These are phyloP conservation scores for Nettapus auritus DNA, from an alignment of 2,113 vertebrate genomes.

Conservation along the genomic window DNA sequence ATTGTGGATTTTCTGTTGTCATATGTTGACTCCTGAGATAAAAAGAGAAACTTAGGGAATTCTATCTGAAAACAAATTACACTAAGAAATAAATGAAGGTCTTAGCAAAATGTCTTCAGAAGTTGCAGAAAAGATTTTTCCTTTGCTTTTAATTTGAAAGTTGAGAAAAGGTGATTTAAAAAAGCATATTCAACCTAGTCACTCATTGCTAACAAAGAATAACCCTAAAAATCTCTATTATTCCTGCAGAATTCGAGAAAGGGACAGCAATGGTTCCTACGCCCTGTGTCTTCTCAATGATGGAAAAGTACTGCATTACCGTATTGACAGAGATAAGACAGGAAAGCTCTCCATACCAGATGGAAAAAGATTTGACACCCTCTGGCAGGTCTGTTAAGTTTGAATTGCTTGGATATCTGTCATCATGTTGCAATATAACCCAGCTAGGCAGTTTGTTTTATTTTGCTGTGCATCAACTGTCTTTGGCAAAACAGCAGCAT, in stretches of 20 bases:
- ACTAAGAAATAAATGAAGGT: not conserved
- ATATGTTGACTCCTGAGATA: not conserved
- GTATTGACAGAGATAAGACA: conserved; percentile 88
- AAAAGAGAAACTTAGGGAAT: not conserved
- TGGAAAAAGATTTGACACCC: conserved; percentile 96
- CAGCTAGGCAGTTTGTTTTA: not conserved
- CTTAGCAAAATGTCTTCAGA: not conserved
- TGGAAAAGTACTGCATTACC: conserved; percentile 91
- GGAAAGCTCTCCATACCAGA: conserved; percentile 94
- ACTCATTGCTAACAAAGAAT: not conserved
- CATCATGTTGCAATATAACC: not conserved
- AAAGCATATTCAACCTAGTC: not conserved
- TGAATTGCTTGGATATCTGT: not conserved
- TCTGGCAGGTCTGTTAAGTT: conserved; percentile 89
- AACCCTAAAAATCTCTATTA: not conserved
- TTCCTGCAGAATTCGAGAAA: conserved; percentile 86
- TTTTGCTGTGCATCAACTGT: not conserved
- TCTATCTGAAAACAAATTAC: not conserved
- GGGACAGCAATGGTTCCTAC: conserved; percentile 87
- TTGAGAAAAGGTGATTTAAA: not conserved
- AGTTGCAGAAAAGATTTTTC: not conserved
- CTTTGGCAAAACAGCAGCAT: not conserved
- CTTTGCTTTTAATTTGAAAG: not conserved
- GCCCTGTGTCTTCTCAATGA: conserved; percentile 91
- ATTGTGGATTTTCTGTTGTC: not conserved